Conservation (phyloP, 2,888 invertebrate genomes). For the Brachynemurus nebulosus region DNA sequence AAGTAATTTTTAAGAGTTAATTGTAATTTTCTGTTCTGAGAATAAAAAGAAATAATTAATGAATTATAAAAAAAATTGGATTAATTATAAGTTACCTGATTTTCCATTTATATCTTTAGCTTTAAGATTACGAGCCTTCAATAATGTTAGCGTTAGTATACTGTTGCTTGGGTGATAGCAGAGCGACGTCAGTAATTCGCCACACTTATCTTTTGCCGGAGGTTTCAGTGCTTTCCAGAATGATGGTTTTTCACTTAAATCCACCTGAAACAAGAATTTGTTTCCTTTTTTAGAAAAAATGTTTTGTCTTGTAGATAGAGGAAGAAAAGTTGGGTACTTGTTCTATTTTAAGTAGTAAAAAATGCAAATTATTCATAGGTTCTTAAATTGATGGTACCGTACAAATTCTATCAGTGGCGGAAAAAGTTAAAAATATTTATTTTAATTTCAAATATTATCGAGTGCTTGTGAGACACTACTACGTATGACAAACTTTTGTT, state of each 20-base stretch:
- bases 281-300: too few relatives aligned
- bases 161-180: constrained; percentile 95
- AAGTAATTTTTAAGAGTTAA: too few relatives aligned
- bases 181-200: constrained; percentile 79
- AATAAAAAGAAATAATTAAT: background rate
- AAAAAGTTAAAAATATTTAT: too few relatives aligned
- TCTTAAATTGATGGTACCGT: too few relatives aligned
- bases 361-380: too few relatives aligned
- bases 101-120: constrained; percentile 95
- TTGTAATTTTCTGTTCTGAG: background rate
- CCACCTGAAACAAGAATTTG: constrained; percentile 61
- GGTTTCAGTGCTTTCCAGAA: constrained; percentile 90
- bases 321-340: too few relatives aligned
- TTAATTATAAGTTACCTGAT: constrained; percentile 47
- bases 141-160: constrained; percentile 73
- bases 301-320: too few relatives aligned
- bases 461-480: too few relatives aligned
- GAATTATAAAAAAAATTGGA: background rate
- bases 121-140: constrained; percentile 88
- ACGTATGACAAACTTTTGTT: too few relatives aligned
- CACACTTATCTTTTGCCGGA: constrained; percentile 85
- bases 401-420: too few relatives aligned
- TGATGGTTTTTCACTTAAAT: constrained; percentile 82
- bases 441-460: too few relatives aligned
- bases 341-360: too few relatives aligned